Conservation (phyloP, 2,113 vertebrate genomes). For the Sylvicapra grimmia region DNA sequence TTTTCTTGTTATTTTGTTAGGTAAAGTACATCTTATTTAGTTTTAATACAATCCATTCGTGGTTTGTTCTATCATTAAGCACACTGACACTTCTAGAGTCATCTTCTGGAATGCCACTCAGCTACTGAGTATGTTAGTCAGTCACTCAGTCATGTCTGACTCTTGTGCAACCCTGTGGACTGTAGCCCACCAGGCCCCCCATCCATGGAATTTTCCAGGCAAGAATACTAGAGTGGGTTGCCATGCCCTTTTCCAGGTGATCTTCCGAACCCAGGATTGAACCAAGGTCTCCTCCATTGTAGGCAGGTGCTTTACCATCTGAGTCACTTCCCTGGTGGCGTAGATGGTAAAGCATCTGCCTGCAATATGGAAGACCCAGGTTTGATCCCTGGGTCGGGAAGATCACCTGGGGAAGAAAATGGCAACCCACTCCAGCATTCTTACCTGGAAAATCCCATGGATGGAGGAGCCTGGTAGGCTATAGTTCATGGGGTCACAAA, state of each 20-base stretch:
- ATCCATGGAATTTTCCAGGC: neutral
- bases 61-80: conserved; percentile 20
- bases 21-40: conserved; percentile 12
- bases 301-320: neutral
- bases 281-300: neutral
- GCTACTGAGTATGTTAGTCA: neutral
- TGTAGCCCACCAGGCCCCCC: neutral
- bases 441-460: neutral
- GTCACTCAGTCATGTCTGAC: conserved; percentile 47
- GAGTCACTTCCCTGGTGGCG: too few species aligned
- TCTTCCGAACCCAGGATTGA: neutral
- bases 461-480: neutral
- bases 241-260: neutral
- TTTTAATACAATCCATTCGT: conserved; percentile 45
- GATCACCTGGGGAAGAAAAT: neutral
- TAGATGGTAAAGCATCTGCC: neutral
- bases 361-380: rapidly evolving
- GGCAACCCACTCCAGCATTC: neutral
- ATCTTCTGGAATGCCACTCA: conserved; percentile 53
- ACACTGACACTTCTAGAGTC: conserved; percentile 30
- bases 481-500: neutral
- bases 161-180: neutral
- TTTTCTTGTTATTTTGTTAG: conserved; percentile 11
- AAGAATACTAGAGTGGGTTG: neutral
- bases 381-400: rapidly evolving